Base-by-base conservation (phyloP, 23 tunicate genomes). In the Oikopleura dioica region DNA sequence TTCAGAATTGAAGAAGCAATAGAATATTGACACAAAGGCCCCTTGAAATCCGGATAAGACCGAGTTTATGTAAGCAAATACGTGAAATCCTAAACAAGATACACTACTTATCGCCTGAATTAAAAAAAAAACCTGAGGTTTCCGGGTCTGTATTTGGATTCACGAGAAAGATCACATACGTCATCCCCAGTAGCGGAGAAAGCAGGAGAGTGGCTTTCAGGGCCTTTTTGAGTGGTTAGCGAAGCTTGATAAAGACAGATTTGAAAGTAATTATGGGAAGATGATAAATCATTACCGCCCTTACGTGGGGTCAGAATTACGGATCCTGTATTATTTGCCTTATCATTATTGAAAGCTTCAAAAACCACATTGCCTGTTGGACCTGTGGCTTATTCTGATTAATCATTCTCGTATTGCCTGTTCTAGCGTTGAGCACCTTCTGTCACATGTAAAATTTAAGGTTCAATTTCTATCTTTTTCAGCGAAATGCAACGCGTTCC, bases 131-230 rank as follows among this genome's bases (percentile, higher is more conserved):
- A 24, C 36, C 9, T 4, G 4, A 75, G 21, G 16, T 21, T 29
- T 5, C 35, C 51, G 92, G 31, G 30, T 80, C 84, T 0, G 80
- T 16, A 1, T 59, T 50, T 0, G 95, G 95, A 69, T 79, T 79
- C n/a, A 81, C 38, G 37, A 83, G 68, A 76, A 78, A 88, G 24
- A 88, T 69, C 0, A 88, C 36, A 82, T 88, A 88, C 35, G 87
- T 88, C 33, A 85, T 77, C 38, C 95, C 95, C 29, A 88, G 82
- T 35, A 88, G 76, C 28, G 88, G 95, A 37, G 84, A 81, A 1
- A 88, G 79, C 32, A 88, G 81, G 29, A 88, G 44, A 30, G 95
- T 87, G 4, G 95, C 95, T 81, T 88, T 88, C 12, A 78, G 77
- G 0, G 95, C 86, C 75, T 87, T 82, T 44, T n/a, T n/a, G n/a